Base-by-base conservation (phyloP, 1,140 invertebrate species). In the Pseudomyrmex concolor region DNA sequence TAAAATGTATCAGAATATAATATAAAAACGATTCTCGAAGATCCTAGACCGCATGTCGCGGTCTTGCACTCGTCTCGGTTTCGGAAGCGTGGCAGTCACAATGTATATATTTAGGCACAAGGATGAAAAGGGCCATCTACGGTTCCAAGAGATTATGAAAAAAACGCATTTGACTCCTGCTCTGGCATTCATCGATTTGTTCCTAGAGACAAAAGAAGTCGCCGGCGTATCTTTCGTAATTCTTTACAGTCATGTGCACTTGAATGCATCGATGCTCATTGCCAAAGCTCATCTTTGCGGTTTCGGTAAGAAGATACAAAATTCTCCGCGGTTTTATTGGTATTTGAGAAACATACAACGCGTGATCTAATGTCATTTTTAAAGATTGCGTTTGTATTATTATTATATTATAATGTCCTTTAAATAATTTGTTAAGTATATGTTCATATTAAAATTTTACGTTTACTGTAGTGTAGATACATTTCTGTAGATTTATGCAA, bases 91-190 rank as follows among this genome's bases (percentile, higher is more conserved):
- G 19, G n/a, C 48, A n/a, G 51, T 34, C 34, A 25, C 63, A 45
- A 34, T 25, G 17, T 84, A 72, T 84, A 86, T 86, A 86, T 86
- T 81, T 86, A 86, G 74, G 59, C 51, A n/a, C 10, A n/a, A 60
- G 13, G 48, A 43, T 73, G 83, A 84, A 86, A 84, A 84, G 70
- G 74, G 43, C 74, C 85, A 77, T 77, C 83, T 85, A 77, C 54
- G 50, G 19, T 64, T 48, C 22, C 54, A 19, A 77, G 19, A 45
- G 60, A 71, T 71, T 84, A 84, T 84, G 57, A 57, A 70, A 80
- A 77, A 67, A 60, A 80, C 22, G 19, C 72, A 67, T 51, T 48
- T 48, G 73, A 12, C 50, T 19, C 63, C 45, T 25, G 10, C 54
- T 34, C 34, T 34, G 34, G 55, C 48, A 64, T 48, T 50, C 48